Evolutionary conservation across 2,888 invertebrate genomes (phyloP), one percentile per base, ranked within the genome.

Genomic region (Caenorhabditis becei): DNA sequence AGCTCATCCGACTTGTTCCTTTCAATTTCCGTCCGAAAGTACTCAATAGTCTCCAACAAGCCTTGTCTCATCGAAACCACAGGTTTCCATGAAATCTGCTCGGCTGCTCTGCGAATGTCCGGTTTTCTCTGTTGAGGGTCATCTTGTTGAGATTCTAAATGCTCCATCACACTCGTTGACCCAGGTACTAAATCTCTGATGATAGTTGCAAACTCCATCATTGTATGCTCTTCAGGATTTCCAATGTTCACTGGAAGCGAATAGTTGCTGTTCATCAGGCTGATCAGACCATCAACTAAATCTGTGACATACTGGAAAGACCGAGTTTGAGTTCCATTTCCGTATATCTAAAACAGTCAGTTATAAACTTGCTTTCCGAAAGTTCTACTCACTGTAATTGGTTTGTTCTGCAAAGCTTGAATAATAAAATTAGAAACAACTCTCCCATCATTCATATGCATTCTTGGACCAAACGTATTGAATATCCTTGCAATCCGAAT

Each of bases 281-380:
- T 93, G 44, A 97, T 94, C 61, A 99, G 93, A 0, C 99, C 99
- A 89, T 97, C 96, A 0, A 99, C 96, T 86, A 99, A 93, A 93
- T 99, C 99, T 10, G 95, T 95, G 14, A 99, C 96, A 91, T 97
- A 99, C 92, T 98, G 98, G 93, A 99, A 99, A 0, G 98, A 98
- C 66, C 99, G 94, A 0, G 99, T 94, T 90, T 94, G 93, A 16
- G 91, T 89, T 5, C 93, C 93, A 54, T 92, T 90, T 10, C 93
- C 93, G 88, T 93, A 93, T 20, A 93, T 91, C 93, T 93, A 88
- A 32, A 32, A 32, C n/a, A n/a, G n/a, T n/a, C n/a, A n/a, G n/a
- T n/a, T n/a, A 32, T 32, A 10, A 32, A 7, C 5, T 10, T 32
- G 41, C 32, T 41, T 23, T 23, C 2, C 18, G 24, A 1, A 41